These are phyloP conservation scores for Cyprinus carpio DNA, from an alignment of 2,113 vertebrate genomes.

Conservation along the genomic window DNA sequence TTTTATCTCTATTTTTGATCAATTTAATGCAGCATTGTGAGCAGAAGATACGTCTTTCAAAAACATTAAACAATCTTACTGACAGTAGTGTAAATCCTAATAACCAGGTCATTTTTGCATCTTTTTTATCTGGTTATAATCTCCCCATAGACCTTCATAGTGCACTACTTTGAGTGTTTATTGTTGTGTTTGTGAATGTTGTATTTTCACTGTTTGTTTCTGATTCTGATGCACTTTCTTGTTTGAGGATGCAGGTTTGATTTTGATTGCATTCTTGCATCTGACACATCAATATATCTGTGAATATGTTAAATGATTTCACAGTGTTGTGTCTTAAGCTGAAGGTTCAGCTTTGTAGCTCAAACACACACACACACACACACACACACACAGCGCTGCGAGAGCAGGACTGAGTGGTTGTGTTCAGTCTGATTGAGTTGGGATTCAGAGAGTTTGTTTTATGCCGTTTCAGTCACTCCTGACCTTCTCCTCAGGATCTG, in stretches of 20 bases:
- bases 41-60: not conserved
- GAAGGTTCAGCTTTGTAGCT: not conserved
- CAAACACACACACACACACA: not conserved
- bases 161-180: not conserved
- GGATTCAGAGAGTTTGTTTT: not conserved
- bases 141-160: not conserved
- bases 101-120: not conserved
- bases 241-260: not conserved
- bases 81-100: not conserved
- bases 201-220: not conserved
- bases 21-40: not conserved
- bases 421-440: too few species aligned
- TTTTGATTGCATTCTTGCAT: not conserved
- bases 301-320: not conserved
- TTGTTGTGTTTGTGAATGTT: not conserved
- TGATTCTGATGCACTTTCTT: not conserved
- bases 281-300: not conserved
- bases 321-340: not conserved
- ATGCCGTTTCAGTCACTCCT: constrained; percentile 74
- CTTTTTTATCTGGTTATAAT: not conserved
- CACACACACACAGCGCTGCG: not conserved
- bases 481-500: constrained; percentile 95
- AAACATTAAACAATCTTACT: not conserved
- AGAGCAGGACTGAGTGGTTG: not conserved
- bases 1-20: not conserved